Base-by-base conservation (phyloP, 2,113 vertebrate species). In the Ictalurus furcatus region DNA sequence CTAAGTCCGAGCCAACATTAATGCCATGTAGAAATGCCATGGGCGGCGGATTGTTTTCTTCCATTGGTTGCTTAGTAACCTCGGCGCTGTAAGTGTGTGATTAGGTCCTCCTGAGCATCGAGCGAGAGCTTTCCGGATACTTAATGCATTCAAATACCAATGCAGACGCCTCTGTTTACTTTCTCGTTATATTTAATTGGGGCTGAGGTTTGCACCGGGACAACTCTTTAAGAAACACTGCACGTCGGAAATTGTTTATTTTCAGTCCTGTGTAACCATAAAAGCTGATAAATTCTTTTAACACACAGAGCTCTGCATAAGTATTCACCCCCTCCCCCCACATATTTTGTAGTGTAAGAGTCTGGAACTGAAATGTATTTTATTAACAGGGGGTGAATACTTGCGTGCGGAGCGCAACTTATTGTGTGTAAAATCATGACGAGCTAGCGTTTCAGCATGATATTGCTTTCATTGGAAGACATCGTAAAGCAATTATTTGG, bases 11-110 rank as follows among this genome's bases (percentile, higher is more conserved):
- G 90, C 89, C 85, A 87, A 89, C 90, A 91, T 93, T 90, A 91
- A 91, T 88, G 90, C 85, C 91, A 91, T 89, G 89, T 90, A 91
- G 90, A 92, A 92, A 92, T 92, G 92, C 89, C 92, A 90, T 84
- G 81, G 88, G 92, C 88, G 90, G 87, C 28, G 85, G 81, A 91
- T 92, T 92, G 90, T 92, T 91, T 92, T 88, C 88, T 89, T 89
- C 52, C 85, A 87, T 88, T 79, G 90, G 92, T 93, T 93, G 92
- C 92, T 90, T 92, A 89, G 92, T 93, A 93, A 93, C 92, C 92
- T 76, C 34, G 85, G 73, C 85, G 85, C 90, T 93, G 92, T 90
- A 92, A 92, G 90, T 90, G 89, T 93, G 90, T 90, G 92, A 93
- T 91, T 93, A 91, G 88, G 89, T 90, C 89, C 91, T 93, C 90